Evolutionary conservation across 2,797 vertebrate species (phyloP).

Genomic region (Pseudomugil gertrudae): DNA sequence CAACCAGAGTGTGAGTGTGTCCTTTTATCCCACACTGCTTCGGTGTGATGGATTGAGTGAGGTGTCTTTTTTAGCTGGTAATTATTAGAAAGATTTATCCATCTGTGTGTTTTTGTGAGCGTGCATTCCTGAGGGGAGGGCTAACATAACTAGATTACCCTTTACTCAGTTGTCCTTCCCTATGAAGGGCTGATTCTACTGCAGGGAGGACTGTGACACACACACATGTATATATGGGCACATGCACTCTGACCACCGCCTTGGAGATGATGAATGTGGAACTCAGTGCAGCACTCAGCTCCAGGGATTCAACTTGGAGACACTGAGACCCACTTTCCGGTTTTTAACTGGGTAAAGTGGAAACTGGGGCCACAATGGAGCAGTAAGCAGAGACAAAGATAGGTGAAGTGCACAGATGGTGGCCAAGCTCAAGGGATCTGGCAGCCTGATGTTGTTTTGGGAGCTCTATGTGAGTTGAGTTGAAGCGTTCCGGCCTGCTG

Average conservation of each 20-base stretch:
- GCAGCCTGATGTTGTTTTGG: slow-evolving; percentile 26
- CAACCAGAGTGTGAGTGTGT: slow-evolving; percentile 26
- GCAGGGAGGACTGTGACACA: slow-evolving; percentile 27
- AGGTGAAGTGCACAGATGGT: slow-evolving; percentile 68
- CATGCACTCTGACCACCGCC: slow-evolving; percentile 55
- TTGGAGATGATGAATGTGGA: slow-evolving; percentile 70
- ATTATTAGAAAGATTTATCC: slow-evolving; percentile 70
- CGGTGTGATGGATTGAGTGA: slow-evolving; percentile 69
- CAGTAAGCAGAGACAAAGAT: slow-evolving; percentile 45
- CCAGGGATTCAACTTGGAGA: slow-evolving; percentile 67
- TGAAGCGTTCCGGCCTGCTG: slow-evolving; percentile 41
- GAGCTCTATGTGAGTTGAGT: slow-evolving; percentile 30
- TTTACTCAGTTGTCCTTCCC: slow-evolving; percentile 60
- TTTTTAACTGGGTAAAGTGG: slow-evolving; percentile 43
- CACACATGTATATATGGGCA: slow-evolving; percentile 12
- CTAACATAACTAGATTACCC: slow-evolving; percentile 62
- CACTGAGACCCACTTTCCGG: slow-evolving; percentile 67
- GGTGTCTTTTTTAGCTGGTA: slow-evolving; percentile 73
- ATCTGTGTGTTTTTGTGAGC: slow-evolving; percentile 25
- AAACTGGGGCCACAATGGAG: slow-evolving; percentile 34
- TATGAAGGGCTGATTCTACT: slow-evolving; percentile 51
- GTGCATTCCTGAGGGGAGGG: slow-evolving; percentile 19
- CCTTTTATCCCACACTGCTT: slow-evolving; percentile 38
- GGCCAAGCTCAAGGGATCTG: slow-evolving; percentile 30
- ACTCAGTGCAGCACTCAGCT: slow-evolving; percentile 55